A percentile compares a stretch with the other conserved stretches of the same genome.
These are phyloP conservation scores for Phalloptychus januarius DNA, from an alignment of 2,797 vertebrate species.

Conservation along the genomic window DNA sequence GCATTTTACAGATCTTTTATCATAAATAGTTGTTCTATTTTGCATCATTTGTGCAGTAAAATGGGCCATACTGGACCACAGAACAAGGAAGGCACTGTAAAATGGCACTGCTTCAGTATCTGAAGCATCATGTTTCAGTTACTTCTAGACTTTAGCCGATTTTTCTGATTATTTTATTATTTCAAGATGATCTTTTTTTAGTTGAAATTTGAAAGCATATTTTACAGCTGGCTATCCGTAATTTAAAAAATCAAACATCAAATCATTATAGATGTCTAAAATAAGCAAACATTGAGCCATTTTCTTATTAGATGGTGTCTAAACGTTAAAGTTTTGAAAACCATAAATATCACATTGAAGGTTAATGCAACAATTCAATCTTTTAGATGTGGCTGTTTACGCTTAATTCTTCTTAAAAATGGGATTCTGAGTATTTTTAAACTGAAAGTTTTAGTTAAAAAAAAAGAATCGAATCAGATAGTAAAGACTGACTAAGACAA, in stretches of 20 bases:
- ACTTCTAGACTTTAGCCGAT: not conserved
- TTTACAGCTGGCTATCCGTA: not conserved
- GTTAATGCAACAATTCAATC: not conserved
- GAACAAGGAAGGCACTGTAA: conserved; percentile 59
- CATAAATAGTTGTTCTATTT: not conserved
- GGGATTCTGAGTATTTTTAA: not conserved
- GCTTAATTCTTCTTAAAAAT: not conserved
- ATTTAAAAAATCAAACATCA: not conserved
- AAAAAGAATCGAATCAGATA: not conserved
- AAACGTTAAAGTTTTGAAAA: not conserved
- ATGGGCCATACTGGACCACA: conserved; percentile 19
- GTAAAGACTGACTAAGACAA: not conserved
- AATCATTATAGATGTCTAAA: not conserved
- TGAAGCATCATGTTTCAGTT: conserved; percentile 7
- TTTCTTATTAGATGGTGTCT: not conserved
- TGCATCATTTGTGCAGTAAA: not conserved
- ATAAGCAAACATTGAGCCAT: conserved; percentile 15
- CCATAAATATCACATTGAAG: not conserved
- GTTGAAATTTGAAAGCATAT: not conserved
- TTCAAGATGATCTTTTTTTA: not conserved
- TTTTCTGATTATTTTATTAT: not conserved
- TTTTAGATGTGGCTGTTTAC: not conserved
- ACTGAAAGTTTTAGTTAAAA: not conserved
- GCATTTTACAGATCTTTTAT: not conserved
- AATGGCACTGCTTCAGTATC: conserved; percentile 23